Conservation (phyloP, 64 coral and sea anemone genomes). For the Orbicella faveolata region DNA sequence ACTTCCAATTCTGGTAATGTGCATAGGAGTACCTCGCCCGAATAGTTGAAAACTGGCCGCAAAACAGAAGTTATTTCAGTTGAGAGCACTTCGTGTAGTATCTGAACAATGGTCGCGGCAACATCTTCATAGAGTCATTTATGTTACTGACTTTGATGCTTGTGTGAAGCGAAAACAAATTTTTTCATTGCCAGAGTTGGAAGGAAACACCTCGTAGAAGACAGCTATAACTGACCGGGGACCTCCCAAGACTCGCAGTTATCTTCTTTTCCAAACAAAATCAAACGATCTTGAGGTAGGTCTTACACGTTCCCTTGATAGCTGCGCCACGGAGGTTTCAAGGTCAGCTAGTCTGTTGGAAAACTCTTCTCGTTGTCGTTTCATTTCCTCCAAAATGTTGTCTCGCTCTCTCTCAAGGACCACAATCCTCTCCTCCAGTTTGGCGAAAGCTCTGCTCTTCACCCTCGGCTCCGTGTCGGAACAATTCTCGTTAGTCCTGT, state of each 20-base stretch:
- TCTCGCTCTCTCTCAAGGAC: conserved; percentile 30
- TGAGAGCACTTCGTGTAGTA: too few species aligned
- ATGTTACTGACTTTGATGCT: too few species aligned
- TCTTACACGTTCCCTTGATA: conserved; percentile 40
- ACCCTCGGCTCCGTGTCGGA: neutral
- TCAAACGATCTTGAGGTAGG: conserved; percentile 49
- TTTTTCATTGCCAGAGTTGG: neutral
- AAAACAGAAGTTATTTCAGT: too few species aligned
- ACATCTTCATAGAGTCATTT: too few species aligned
- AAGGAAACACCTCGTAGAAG: neutral
- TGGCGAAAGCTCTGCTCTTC: conserved; percentile 33
- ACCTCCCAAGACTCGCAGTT: neutral
- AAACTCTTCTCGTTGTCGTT: conserved; percentile 66
- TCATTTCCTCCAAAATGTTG: conserved; percentile 45
- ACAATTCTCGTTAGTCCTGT: neutral
- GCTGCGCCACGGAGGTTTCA: conserved; percentile 65
- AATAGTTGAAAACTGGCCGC: too few species aligned
- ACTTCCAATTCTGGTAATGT: too few species aligned
- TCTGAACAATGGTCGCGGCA: too few species aligned
- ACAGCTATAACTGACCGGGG: neutral
- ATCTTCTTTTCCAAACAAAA: conserved; percentile 78
- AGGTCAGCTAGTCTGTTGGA: conserved; percentile 65
- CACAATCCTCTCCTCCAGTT: conserved; percentile 44
- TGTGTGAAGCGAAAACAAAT: neutral
- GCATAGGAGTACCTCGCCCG: too few species aligned